phyloP scores from a whole-genome alignment of 2,888 invertebrate genomes.

The Hypolimnas misippus region DNA sequence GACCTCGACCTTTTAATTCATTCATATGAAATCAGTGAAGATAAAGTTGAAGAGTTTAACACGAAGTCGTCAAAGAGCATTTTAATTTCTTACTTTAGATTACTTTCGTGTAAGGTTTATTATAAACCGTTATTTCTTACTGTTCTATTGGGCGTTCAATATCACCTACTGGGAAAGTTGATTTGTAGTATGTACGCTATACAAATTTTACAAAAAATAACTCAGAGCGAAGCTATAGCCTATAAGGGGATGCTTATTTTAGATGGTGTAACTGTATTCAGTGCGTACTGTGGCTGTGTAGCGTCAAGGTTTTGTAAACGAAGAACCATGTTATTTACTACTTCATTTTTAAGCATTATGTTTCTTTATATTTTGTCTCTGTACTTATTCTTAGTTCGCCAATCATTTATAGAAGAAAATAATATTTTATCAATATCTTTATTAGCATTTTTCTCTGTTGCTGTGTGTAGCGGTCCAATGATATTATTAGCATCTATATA shows the following conservation, averaged over 20 bases:
- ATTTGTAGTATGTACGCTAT: slow-evolving; percentile 46
- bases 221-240: slow-evolving; percentile 44
- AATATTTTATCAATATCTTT: slow-evolving; percentile 51
- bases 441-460: slow-evolving; percentile 53
- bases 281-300: slow-evolving; percentile 60
- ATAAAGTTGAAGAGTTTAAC: background rate
- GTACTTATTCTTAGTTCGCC: slow-evolving; percentile 42
- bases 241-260: slow-evolving; percentile 51
- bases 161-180: slow-evolving; percentile 48
- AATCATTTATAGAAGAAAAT: slow-evolving; percentile 41
- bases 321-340: slow-evolving; percentile 40
- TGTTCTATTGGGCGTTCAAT: slow-evolving; percentile 43
- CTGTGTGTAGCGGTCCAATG: slow-evolving; percentile 55
- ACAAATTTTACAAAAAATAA: slow-evolving; percentile 46
- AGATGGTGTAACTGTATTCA: slow-evolving; percentile 52
- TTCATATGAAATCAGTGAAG: background rate
- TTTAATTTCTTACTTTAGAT: background rate
- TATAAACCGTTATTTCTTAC: slow-evolving; percentile 53
- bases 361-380: slow-evolving; percentile 41
- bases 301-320: slow-evolving; percentile 56
- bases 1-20: slow-evolving; percentile 14
- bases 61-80: slow-evolving; percentile 6
- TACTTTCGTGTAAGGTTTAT: slow-evolving; percentile 42
- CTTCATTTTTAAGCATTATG: slow-evolving; percentile 27
- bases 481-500: slow-evolving; percentile 51